phyloP scores from a whole-genome alignment of 2,888 invertebrate species.

The Pyrgus malvae region DNA sequence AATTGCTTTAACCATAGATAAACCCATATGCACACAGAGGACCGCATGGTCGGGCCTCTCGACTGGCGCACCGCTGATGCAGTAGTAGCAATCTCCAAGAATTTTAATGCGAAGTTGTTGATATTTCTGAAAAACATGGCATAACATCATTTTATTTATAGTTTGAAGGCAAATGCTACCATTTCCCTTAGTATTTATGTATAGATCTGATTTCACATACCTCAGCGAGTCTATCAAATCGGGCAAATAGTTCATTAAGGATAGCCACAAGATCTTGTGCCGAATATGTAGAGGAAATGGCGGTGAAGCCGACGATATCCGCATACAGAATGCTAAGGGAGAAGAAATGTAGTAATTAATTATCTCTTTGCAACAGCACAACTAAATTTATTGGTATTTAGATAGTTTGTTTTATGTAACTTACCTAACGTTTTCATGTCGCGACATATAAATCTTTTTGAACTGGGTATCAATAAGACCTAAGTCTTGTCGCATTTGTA shows the following conservation, averaged over 20 bases:
- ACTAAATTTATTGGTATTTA: no score
- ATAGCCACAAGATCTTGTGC: conserved; percentile 98
- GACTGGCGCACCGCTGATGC: conserved; percentile 96
- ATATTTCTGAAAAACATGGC: conserved; percentile 89
- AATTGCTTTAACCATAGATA: conserved; percentile 98
- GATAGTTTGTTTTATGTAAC: no score
- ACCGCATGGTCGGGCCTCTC: conserved; percentile 96
- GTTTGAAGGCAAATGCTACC: no score
- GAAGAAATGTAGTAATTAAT: neutral
- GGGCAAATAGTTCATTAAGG: conserved; percentile 96
- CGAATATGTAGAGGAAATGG: conserved; percentile 96
- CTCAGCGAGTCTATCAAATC: conserved; percentile 95
- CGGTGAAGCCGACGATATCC: conserved; percentile 98
- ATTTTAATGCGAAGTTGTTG: conserved; percentile 97
- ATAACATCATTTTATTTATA: no score
- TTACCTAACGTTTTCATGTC: conserved; percentile 97
- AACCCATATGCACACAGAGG: conserved; percentile 96
- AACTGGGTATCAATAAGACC: conserved; percentile 96
- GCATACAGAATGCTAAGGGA: conserved; percentile 94
- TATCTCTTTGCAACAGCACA: no score
- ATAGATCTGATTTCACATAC: conserved; percentile 60
- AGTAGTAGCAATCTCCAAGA: conserved; percentile 98
- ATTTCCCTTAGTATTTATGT: neutral
- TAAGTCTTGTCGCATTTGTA: conserved; percentile 97
- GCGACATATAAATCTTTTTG: conserved; percentile 98